Conservation (phyloP, 2,113 vertebrate species). For the Salvelinus sp. region DNA sequence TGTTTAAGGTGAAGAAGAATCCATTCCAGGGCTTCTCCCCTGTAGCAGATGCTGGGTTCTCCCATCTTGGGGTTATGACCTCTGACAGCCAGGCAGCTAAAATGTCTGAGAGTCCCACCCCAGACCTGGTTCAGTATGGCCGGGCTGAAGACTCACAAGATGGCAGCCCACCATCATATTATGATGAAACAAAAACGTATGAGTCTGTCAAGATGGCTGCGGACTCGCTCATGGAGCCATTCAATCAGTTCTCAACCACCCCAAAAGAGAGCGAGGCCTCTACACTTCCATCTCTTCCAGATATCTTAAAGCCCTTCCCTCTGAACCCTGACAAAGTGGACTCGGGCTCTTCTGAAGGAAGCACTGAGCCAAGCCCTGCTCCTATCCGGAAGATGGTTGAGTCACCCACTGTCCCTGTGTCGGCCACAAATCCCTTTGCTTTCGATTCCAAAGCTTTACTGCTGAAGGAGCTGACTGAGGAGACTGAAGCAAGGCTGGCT, state of each 20-base stretch:
- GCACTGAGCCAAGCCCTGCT: constrained; percentile 72
- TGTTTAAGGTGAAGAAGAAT: constrained; percentile 73
- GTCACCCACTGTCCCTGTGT: constrained; percentile 77
- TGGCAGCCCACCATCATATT: constrained; percentile 65
- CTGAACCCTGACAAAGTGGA: constrained; percentile 75
- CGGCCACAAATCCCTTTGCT: constrained; percentile 71
- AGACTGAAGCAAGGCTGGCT: constrained; percentile 62
- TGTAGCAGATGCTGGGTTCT: constrained; percentile 61
- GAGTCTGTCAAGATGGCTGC: constrained; percentile 78
- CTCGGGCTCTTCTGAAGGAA: constrained; percentile 75
- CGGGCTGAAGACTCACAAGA: constrained; percentile 83
- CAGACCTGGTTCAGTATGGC: constrained; percentile 91
- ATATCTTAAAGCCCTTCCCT: constrained; percentile 94
- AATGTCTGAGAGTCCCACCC: constrained; percentile 89
- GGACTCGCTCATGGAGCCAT: constrained; percentile 74
- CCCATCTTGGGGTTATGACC: constrained; percentile 66
- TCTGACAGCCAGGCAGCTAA: constrained; percentile 65
- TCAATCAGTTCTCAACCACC: constrained; percentile 74
- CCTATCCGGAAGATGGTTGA: constrained; percentile 70
- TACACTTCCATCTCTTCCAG: constrained; percentile 82
- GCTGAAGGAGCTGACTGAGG: constrained; percentile 83
- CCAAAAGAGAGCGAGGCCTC: constrained; percentile 78
- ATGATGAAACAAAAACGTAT: constrained; percentile 78
- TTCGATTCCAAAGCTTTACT: constrained; percentile 83
- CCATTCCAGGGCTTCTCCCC: constrained; percentile 71